These are phyloP conservation scores for Seriola aureovittata DNA, from an alignment of 2,113 vertebrate genomes.

Conservation along the genomic window DNA sequence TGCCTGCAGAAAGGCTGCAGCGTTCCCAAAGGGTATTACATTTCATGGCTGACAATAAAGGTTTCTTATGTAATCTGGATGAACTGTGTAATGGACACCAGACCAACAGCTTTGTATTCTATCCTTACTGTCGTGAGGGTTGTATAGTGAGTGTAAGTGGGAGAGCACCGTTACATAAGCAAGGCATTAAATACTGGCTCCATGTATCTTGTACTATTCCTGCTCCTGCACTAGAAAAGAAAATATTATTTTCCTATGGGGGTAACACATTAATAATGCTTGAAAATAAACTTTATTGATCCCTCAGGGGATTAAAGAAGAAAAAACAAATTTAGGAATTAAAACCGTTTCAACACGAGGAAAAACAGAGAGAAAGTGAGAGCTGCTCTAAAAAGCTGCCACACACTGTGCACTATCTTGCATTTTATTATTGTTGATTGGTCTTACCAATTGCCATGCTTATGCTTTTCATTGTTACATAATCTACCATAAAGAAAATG, in stretches of 20 bases:
- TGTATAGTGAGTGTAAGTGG: constrained; percentile 4
- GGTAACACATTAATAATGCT: not conserved
- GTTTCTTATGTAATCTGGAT: constrained; percentile 20
- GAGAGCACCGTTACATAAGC: constrained; percentile 31
- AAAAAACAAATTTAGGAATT: not conserved
- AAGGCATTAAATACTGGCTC: constrained; percentile 30
- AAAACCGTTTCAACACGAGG: not conserved
- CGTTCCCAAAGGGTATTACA: not conserved
- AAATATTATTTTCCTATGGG: not conserved
- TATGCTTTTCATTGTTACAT: constrained; percentile 21
- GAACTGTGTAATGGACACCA: not conserved
- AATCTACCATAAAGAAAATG: constrained; percentile 28
- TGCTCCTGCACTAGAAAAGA: not conserved
- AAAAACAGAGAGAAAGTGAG: not conserved
- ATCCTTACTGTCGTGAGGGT: not conserved
- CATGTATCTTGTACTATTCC: constrained; percentile 1
- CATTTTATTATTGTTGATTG: constrained; percentile 5
- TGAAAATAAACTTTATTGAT: not conserved
- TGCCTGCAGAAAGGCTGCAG: not conserved
- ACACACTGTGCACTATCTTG: not conserved
- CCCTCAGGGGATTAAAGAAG: not conserved
- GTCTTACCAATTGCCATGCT: not conserved
- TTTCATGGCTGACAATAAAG: not conserved
- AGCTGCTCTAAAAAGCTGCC: not conserved
- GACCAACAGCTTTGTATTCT: constrained; percentile 1